Conservation (phyloP, 2,888 invertebrate genomes). For the Leptopterna dolabrata region DNA sequence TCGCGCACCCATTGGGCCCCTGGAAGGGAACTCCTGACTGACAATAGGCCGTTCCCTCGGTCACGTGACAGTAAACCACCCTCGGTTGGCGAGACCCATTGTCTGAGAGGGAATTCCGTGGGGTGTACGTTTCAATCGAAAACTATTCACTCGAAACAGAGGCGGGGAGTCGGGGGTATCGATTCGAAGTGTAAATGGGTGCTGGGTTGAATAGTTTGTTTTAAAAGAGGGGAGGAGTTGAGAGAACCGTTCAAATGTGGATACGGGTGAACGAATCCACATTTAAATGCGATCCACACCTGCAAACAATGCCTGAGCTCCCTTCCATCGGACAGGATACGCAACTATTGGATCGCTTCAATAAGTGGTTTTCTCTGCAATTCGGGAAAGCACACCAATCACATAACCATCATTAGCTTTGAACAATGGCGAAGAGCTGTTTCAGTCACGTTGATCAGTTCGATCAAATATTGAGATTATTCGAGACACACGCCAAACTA, state of each 20-base stretch:
- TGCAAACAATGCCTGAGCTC: slow-evolving; percentile 13
- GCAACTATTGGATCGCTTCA: neutral
- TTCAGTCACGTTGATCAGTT: no score
- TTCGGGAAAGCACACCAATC: neutral
- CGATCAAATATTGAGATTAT: no score
- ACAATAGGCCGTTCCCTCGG: slow-evolving; percentile 1
- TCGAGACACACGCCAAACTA: no score
- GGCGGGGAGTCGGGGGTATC: slow-evolving; percentile 9
- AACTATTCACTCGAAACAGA: slow-evolving; percentile 51
- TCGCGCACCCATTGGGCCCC: neutral
- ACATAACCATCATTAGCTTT: neutral
- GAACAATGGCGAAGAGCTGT: no score
- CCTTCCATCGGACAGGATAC: neutral
- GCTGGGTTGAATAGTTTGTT: slow-evolving; percentile 40
- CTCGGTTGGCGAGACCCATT: neutral
- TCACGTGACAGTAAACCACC: slow-evolving; percentile 33
- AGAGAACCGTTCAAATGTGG: neutral
- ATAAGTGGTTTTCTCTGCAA: neutral
- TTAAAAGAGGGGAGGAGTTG: slow-evolving; percentile 29
- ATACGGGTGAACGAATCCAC: slow-evolving; percentile 25
- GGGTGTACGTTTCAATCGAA: slow-evolving; percentile 52
- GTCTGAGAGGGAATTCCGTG: slow-evolving; percentile 1
- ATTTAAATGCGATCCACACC: slow-evolving; percentile 37
- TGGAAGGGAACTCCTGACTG: neutral
- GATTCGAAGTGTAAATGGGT: slow-evolving; percentile 50